Conservation (phyloP, 2,113 vertebrate species). For the Entelurus aequoreus region DNA sequence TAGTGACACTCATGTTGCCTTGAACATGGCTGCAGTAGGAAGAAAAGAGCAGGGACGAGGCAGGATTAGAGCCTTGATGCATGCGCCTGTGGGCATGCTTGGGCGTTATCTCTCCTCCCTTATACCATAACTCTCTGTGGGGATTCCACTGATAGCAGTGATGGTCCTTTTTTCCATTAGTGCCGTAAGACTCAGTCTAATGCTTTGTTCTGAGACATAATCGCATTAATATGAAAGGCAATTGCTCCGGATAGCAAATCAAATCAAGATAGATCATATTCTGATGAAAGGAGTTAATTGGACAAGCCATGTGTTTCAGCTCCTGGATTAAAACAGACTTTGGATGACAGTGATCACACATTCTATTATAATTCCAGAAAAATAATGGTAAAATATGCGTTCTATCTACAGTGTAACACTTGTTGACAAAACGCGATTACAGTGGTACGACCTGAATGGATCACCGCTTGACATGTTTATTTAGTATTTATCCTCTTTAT, state of each 20-base stretch:
- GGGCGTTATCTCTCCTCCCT: constrained; percentile 50
- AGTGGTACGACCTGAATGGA: constrained; percentile 15
- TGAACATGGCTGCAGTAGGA: constrained; percentile 20
- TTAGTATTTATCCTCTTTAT: neutral
- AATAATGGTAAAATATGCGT: constrained; percentile 21
- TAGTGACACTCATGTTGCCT: constrained; percentile 45
- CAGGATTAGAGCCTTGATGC: constrained; percentile 36
- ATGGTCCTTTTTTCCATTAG: constrained; percentile 46
- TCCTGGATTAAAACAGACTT: constrained; percentile 51
- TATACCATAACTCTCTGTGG: constrained; percentile 54
- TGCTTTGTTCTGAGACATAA: constrained; percentile 65
- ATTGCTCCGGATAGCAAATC: constrained; percentile 65
- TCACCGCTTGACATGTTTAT: constrained; percentile 3
- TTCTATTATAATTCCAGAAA: too few species aligned
- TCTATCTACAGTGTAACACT: neutral
- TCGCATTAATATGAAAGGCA: constrained; percentile 68
- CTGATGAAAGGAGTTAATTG: constrained; percentile 63
- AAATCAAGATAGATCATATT: constrained; percentile 67
- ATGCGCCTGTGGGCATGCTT: constrained; percentile 14
- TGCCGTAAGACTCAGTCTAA: constrained; percentile 63
- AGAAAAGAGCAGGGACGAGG: constrained; percentile 7
- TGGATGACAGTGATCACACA: constrained; percentile 11
- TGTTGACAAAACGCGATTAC: constrained; percentile 4
- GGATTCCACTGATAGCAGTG: constrained; percentile 59
- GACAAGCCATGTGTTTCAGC: constrained; percentile 59